Evolutionary conservation across 2,797 vertebrate genomes (phyloP), one percentile per base, ranked within the genome.

Genomic region (Catharus ustulatus): DNA sequence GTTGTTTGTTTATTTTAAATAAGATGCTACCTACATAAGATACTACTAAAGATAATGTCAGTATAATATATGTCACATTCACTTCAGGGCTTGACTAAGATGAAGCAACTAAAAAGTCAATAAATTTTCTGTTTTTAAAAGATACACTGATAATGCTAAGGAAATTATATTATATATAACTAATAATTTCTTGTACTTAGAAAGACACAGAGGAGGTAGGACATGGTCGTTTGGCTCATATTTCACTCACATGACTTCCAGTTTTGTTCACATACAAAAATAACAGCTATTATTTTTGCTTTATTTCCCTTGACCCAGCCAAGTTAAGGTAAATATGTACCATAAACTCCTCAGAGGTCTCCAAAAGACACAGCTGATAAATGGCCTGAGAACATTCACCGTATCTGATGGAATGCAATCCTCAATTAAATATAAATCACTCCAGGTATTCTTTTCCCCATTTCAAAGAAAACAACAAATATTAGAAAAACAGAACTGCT

Each of bases 401-500:
- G 29, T 96, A 96, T 96, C 96, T 95, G 96, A 97, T 97, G 95
- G 94, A 97, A 97, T 92, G 91, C 79, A 94, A 96, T 95, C 92
- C 92, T 95, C 96, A 96, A 95, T 97, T 97, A 96, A 94, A 94
- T 92, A 97, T 96, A 97, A 97, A 97, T 97, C 96, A 97, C 89
- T 96, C 90, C 96, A 97, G 96, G 96, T 97, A 97, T 97, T 96
- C 95, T 96, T 96, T 95, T 89, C 77, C 94, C 86, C 77, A 68
- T 96, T 97, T 96, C 92, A 97, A 96, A 96, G 94, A 96, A 96
- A 96, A 92, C 85, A 97, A 97, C 93, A 97, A 96, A 90, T 91
- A 95, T 67, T 92, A 95, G 94, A 96, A 96, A 95, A 97, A 92
- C 88, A 95, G 91, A 94, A 71, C 85, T 24, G 93, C 58, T 97